These are phyloP conservation scores for Thalassoma bifasciatum DNA, from an alignment of 2,113 vertebrate genomes.

Conservation along the genomic window DNA sequence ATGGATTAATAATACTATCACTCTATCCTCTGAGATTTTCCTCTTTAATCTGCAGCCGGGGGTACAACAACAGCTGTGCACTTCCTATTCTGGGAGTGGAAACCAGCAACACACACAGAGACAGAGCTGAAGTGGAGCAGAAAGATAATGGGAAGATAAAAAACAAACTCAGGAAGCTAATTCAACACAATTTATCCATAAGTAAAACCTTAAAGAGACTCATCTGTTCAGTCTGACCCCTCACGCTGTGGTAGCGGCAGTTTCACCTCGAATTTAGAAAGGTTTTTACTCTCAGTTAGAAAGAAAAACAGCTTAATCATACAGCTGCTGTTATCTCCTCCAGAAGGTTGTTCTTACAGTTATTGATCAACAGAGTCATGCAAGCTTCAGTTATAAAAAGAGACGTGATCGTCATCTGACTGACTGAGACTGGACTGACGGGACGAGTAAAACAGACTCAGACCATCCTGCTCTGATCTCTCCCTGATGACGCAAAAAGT, in stretches of 20 bases:
- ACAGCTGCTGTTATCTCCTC: background rate
- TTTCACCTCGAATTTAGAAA: background rate
- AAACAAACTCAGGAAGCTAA: background rate
- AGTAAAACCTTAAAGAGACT: background rate
- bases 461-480: too few species aligned
- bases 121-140: background rate
- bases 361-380: slow-evolving; percentile 8
- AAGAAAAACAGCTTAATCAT: background rate
- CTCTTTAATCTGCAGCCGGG: slow-evolving; percentile 66
- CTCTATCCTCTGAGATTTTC: slow-evolving; percentile 30
- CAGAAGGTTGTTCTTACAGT: background rate
- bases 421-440: too few species aligned
- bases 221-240: background rate
- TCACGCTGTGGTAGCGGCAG: too few species aligned
- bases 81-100: background rate
- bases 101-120: background rate
- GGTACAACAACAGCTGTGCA: slow-evolving; percentile 38
- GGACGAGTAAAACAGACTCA: too few species aligned
- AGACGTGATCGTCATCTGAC: too few species aligned
- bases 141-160: too few species aligned
- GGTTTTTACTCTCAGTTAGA: background rate
- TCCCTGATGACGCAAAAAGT: too few species aligned
- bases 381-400: background rate
- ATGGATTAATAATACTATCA: slow-evolving; percentile 59
- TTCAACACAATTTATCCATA: too few species aligned